phyloP scores from a whole-genome alignment of 2,888 invertebrate species.

The Cephalotes varians region DNA sequence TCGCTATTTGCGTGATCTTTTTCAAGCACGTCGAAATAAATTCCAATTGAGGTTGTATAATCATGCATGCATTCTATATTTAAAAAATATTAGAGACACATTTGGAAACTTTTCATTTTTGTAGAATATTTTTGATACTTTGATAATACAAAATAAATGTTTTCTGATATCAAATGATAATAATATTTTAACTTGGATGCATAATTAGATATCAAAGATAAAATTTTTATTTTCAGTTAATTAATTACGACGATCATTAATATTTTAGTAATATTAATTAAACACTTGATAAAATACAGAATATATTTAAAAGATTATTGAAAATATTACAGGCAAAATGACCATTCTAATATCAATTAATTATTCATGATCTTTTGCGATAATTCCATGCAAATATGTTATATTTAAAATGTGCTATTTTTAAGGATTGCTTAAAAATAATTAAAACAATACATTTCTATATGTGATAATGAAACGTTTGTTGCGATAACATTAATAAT shows the following conservation, averaged over 20 bases:
- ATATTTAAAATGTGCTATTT: not conserved
- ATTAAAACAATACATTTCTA: not conserved
- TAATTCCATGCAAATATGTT: not conserved
- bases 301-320: not conserved
- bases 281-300: not conserved
- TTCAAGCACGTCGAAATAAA: constrained; percentile 1
- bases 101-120: constrained; percentile 17
- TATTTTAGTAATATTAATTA: not conserved
- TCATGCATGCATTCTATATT: not conserved
- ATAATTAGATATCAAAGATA: not conserved
- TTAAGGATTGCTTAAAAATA: not conserved
- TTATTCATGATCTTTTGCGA: not conserved
- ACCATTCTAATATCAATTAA: not conserved
- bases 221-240: not conserved
- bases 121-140: not conserved
- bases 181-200: not conserved
- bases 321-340: not conserved
- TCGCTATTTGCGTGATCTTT: constrained; percentile 15
- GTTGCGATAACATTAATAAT: not conserved
- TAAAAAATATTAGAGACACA: constrained; percentile 7
- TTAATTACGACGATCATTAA: not conserved
- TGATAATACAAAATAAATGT: not conserved
- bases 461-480: not conserved
- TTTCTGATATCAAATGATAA: not conserved
- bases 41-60: not conserved